Evolutionary conservation across 2,113 vertebrate genomes (phyloP).

Genomic region (Ochotona curzoniae): DNA sequence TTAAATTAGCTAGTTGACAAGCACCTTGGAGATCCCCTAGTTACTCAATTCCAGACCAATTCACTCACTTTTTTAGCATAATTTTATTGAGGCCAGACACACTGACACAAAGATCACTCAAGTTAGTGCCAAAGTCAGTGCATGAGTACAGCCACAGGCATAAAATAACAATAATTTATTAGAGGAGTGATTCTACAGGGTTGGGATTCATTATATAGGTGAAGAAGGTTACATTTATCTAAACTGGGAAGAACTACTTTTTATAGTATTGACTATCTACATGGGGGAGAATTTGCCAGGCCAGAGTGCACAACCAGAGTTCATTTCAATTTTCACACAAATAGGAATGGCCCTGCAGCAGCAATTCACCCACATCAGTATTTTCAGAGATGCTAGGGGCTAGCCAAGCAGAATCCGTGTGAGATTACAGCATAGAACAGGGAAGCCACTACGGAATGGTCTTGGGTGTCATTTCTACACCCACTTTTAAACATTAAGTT

Average conservation of each 20-base stretch:
- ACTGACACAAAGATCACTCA: background rate
- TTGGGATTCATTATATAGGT: background rate
- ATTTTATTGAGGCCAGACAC: background rate
- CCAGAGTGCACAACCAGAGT: background rate
- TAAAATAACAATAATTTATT: conserved; percentile 30
- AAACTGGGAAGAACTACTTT: conserved; percentile 36
- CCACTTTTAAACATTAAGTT: background rate
- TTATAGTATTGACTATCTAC: background rate
- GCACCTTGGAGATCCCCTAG: conserved; percentile 28
- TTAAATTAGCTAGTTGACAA: conserved; percentile 1
- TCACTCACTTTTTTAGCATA: conserved; percentile 2
- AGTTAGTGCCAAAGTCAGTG: background rate
- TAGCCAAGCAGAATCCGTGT: background rate
- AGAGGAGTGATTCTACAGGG: conserved; percentile 20
- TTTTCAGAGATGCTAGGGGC: background rate
- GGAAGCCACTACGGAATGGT: background rate
- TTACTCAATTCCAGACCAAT: conserved; percentile 9
- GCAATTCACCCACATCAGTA: background rate
- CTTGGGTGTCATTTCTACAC: background rate
- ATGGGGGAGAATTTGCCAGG: conserved; percentile 1
- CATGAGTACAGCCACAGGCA: background rate
- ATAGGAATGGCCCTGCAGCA: background rate
- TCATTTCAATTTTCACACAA: conserved; percentile 44
- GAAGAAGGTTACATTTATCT: conserved; percentile 34
- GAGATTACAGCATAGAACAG: background rate